A percentile compares a stretch with the other conserved stretches of the same genome.
Conservation (phyloP, 2,797 vertebrate species). For the Mormyrops boulengeri region DNA sequence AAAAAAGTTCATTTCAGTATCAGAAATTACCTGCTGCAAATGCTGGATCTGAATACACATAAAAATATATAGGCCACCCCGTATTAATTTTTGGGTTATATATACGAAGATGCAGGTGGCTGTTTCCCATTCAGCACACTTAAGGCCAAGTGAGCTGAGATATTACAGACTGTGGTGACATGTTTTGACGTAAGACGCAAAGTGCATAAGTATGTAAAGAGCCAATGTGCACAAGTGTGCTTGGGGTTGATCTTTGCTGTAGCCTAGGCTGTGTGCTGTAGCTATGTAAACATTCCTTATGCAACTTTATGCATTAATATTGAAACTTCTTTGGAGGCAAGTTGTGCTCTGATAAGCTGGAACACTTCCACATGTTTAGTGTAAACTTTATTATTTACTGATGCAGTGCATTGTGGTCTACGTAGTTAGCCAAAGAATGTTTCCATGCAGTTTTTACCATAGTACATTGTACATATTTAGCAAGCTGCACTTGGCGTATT, state of each 20-base stretch:
- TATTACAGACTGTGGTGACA: too few relatives aligned
- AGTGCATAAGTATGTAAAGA: too few relatives aligned
- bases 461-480: neutral
- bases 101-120: neutral
- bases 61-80: neutral
- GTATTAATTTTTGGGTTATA: neutral
- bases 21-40: too few relatives aligned
- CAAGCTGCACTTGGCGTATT: neutral
- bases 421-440: neutral
- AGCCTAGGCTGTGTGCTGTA: too few relatives aligned
- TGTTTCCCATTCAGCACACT: too few relatives aligned
- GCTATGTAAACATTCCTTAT: neutral
- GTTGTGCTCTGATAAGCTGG: neutral
- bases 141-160: too few relatives aligned
- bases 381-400: neutral
- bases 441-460: neutral
- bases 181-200: too few relatives aligned
- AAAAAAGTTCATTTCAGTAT: neutral
- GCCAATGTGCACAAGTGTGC: too few relatives aligned
- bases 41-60: neutral
- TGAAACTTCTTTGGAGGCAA: neutral
- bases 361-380: neutral
- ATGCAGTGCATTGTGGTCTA: neutral
- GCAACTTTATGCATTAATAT: neutral
- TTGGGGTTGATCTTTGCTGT: too few relatives aligned